Conservation (phyloP, 2,113 vertebrate genomes). For the Perca schrenkii region DNA sequence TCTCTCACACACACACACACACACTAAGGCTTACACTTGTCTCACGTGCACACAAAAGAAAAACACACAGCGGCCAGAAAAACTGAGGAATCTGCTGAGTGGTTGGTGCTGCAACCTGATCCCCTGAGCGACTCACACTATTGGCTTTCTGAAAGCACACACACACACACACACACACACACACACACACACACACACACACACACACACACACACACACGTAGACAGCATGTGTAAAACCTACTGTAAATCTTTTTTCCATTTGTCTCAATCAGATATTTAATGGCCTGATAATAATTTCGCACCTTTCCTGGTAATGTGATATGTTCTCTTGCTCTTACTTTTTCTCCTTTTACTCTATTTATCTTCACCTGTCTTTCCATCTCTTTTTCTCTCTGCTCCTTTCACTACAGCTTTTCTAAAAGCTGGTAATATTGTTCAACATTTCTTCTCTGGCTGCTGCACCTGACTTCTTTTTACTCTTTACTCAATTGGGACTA, state of each 20-base stretch:
- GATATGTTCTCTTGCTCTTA: neutral
- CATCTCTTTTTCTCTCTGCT: conserved; percentile 21
- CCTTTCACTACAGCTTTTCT: conserved; percentile 24
- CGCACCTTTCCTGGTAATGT: neutral
- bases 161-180: neutral
- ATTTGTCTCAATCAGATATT: conserved; percentile 12
- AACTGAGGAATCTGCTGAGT: conserved; percentile 84
- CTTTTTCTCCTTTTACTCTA: neutral
- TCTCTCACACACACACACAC: neutral
- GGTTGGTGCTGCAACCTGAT: conserved; percentile 81
- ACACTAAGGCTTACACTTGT: conserved; percentile 33
- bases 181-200: neutral
- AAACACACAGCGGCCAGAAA: conserved; percentile 64
- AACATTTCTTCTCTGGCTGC: conserved; percentile 24
- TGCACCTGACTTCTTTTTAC: conserved; percentile 62
- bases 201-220: conserved; percentile 11
- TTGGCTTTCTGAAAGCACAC: conserved; percentile 36
- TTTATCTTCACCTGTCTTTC: neutral
- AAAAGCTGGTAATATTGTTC: conserved; percentile 63
- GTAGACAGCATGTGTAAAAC: neutral
- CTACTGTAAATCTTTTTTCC: neutral
- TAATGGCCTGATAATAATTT: neutral
- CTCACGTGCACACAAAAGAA: conserved; percentile 42
- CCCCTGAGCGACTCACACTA: conserved; percentile 63
- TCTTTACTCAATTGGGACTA: neutral